Conservation (phyloP, 2,113 vertebrate genomes). For the Psophia crepitans region DNA sequence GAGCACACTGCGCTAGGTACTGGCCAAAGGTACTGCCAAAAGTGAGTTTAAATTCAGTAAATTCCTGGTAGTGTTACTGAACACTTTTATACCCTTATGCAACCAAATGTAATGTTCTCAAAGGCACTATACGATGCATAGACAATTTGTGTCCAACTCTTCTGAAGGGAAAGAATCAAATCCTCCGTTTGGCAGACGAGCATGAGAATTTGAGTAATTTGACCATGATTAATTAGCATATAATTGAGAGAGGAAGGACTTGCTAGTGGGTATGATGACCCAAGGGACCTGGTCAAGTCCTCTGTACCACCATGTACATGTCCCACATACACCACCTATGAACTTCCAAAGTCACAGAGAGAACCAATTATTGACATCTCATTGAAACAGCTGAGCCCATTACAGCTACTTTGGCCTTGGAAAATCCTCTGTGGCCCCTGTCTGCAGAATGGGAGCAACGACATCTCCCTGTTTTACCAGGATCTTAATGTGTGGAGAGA, state of each 20-base stretch:
- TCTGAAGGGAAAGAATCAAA: neutral
- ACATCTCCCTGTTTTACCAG: neutral
- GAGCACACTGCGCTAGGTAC: neutral
- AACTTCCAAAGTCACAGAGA: neutral
- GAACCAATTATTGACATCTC: neutral
- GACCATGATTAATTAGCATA: neutral
- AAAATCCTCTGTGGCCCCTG: neutral
- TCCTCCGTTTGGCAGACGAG: neutral
- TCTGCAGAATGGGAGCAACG: neutral
- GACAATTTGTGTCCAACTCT: neutral
- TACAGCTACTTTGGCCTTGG: neutral
- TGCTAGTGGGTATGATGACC: neutral
- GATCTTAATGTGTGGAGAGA: neutral
- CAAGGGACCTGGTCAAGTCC: neutral
- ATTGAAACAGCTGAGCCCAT: neutral
- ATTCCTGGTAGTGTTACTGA: neutral
- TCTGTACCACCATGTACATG: fast-evolving
- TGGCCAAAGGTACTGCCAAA: neutral
- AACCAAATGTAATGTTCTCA: neutral
- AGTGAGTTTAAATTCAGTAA: neutral
- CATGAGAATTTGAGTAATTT: neutral
- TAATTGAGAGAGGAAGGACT: neutral
- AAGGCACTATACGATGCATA: neutral
- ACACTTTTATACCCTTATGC: neutral
- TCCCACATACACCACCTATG: neutral